phyloP scores from a whole-genome alignment of 2,888 invertebrate species.

The Hypsopygia costalis region DNA sequence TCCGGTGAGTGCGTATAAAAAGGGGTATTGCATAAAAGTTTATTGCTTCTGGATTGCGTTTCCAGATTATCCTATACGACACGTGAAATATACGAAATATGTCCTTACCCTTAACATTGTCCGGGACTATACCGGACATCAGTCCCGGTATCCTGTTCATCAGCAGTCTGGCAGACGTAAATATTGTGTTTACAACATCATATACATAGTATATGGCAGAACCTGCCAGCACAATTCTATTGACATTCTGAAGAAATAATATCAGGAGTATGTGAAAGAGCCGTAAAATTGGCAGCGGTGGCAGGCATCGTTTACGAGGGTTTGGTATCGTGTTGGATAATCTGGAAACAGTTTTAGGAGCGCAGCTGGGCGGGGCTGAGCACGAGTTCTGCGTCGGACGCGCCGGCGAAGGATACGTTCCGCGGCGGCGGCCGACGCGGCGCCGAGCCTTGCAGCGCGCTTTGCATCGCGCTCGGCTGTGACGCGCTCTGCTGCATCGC shows the following conservation, averaged over 20 bases:
- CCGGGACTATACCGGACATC: no score
- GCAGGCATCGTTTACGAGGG: no score
- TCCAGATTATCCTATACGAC: neutral
- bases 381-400: constrained; percentile 79
- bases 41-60: constrained; percentile 57
- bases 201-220: no score
- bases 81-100: no score
- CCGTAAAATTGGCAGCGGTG: no score
- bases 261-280: no score
- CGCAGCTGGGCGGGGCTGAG: constrained; percentile 83
- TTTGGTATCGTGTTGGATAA: neutral
- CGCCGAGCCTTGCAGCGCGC: constrained; percentile 25
- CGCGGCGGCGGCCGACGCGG: constrained; percentile 57
- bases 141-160: no score
- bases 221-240: no score
- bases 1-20: constrained; percentile 31
- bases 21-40: constrained; percentile 45
- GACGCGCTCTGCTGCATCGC: constrained; percentile 17
- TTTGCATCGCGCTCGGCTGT: constrained; percentile 21
- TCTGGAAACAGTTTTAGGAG: constrained; percentile 44
- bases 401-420: constrained; percentile 76
- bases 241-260: no score
- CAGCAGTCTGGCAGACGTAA: no score
- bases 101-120: no score
- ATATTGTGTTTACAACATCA: no score